Percentiles rank a stretch among this genome's conserved stretches.
phyloP scores from a whole-genome alignment of 2,797 vertebrate species.

The Argentina silus region DNA sequence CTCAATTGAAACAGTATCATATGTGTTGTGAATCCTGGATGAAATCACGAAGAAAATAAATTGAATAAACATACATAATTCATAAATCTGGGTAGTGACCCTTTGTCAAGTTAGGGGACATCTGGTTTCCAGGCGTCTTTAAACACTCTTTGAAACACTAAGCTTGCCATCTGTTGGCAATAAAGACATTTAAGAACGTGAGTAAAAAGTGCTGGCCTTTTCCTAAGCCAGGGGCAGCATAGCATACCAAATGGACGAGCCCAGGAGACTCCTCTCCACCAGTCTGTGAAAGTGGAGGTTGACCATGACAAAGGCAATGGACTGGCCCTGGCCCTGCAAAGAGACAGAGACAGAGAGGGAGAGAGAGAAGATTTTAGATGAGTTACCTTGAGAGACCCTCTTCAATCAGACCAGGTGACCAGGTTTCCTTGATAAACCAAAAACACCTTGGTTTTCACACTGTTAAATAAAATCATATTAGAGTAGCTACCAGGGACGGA shows the following conservation, averaged over 20 bases:
- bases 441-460: no score
- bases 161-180: slow-evolving; percentile 14
- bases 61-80: not conserved
- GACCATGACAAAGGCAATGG: slow-evolving; percentile 85
- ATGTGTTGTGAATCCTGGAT: no score
- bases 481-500: no score
- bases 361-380: no score
- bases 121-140: not conserved
- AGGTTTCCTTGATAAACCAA: no score
- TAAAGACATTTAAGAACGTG: slow-evolving; percentile 5
- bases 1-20: no score
- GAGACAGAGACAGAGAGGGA: not conserved
- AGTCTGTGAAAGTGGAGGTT: slow-evolving; percentile 87
- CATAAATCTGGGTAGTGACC: not conserved
- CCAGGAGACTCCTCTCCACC: slow-evolving; percentile 85
- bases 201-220: slow-evolving; percentile 17
- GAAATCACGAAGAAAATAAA: no score
- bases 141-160: slow-evolving; percentile 4
- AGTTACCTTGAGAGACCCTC: no score
- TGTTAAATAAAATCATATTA: no score
- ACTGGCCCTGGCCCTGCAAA: slow-evolving; percentile 61
- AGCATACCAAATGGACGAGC: slow-evolving; percentile 80
- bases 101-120: slow-evolving; percentile 1
- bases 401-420: no score
- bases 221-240: slow-evolving; percentile 48